A percentile compares a stretch with the other conserved stretches of the same genome.
Conservation (phyloP, 2,888 invertebrate species). For the Drosophila limbata region DNA sequence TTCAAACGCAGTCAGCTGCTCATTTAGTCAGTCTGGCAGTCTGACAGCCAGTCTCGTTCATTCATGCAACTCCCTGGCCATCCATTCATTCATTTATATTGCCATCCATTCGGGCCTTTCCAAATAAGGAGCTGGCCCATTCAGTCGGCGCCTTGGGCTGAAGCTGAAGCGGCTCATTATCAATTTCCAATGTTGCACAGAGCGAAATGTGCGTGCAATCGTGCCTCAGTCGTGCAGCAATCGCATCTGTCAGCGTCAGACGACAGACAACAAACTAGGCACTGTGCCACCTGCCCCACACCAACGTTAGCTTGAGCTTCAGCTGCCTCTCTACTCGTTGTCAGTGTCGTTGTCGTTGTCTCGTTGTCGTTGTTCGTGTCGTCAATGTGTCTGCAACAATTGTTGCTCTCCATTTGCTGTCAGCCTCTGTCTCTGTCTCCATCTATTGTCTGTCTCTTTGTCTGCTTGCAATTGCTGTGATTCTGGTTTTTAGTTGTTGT, state of each 20-base stretch:
- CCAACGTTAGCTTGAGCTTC: not conserved
- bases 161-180: constrained; percentile 67
- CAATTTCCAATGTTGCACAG: constrained; percentile 71
- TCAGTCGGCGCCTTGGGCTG: constrained; percentile 18
- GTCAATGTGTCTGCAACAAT: constrained; percentile 81
- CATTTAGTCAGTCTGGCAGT: constrained; percentile 37
- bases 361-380: constrained; percentile 40
- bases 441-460: constrained; percentile 34
- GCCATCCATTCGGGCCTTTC: constrained; percentile 39
- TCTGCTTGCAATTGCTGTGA: constrained; percentile 63
- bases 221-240: constrained; percentile 42
- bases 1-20: constrained; percentile 48
- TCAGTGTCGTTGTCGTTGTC: constrained; percentile 11
- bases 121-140: constrained; percentile 56
- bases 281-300: constrained; percentile 36
- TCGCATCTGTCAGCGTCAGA: constrained; percentile 62
- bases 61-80: constrained; percentile 44
- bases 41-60: constrained; percentile 36
- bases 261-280: constrained; percentile 49
- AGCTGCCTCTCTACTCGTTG: constrained; percentile 7
- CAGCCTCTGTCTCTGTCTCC: constrained; percentile 25
- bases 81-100: constrained; percentile 37
- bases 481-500: constrained; percentile 54
- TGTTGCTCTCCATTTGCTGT: constrained; percentile 75
- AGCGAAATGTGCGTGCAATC: constrained; percentile 64